A percentile compares a stretch with the other conserved stretches of the same genome.
phyloP scores from a whole-genome alignment of 1,140 invertebrate genomes.

The Cherax destructor region DNA sequence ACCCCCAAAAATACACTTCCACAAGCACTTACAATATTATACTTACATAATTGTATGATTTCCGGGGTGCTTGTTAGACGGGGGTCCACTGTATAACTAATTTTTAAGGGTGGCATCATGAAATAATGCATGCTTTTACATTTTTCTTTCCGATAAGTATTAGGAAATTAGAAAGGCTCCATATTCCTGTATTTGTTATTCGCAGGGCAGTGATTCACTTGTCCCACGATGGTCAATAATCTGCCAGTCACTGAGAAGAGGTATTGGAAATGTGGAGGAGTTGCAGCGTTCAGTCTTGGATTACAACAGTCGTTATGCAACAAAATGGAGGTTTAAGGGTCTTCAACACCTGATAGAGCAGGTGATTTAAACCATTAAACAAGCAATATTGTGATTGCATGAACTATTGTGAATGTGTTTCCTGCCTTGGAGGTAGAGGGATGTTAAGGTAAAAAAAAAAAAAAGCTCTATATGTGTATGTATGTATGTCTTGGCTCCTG shows the following conservation, averaged over 20 bases:
- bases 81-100: no score
- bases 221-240: conserved; percentile 50
- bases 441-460: neutral
- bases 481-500: no score
- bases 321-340: conserved; percentile 56
- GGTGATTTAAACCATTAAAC: neutral
- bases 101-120: no score
- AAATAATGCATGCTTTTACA: no score
- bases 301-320: conserved; percentile 54
- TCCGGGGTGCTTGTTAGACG: no score
- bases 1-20: no score
- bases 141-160: no score
- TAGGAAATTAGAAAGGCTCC: no score
- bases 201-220: conserved; percentile 30
- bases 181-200: neutral
- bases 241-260: conserved; percentile 24
- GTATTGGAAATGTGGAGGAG: conserved; percentile 49
- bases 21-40: no score
- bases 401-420: neutral
- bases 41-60: no score
- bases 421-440: neutral
- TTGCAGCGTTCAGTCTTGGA: conserved; percentile 42
- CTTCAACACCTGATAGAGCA: conserved; percentile 49
- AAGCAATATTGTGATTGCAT: no score
- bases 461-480: no score